Evolutionary conservation across 2,888 invertebrate genomes (phyloP), one percentile per base, ranked within the genome.

Genomic region (Pyrocoelia pectoralis): DNA sequence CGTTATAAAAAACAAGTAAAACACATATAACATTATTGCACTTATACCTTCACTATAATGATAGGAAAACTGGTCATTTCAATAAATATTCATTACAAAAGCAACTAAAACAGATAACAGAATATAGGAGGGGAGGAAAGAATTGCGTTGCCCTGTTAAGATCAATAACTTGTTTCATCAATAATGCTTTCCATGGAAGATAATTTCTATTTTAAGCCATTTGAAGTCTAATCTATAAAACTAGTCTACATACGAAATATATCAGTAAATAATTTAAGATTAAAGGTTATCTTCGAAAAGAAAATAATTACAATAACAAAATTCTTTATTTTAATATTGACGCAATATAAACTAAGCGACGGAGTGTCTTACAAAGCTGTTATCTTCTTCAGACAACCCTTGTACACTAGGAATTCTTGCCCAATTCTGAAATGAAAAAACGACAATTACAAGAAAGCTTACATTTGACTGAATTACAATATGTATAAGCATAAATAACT

Each of bases 401-500:
- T 79, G 77, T 15, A 72, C 65, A 59, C 86, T 83, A 0, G 89
- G 89, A 9, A 88, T 83, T 68, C 87, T 84, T 2, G 86, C 87
- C 5, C 85, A 76, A 76, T 90, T 90, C 90, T 90, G 78, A 8
- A 85, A 84, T 55, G 67, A 68, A 62, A 63, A 28, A 41, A 51
- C 8, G 13, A 4, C 13, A n/a, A n/a, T n/a, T n/a, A n/a, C n/a
- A n/a, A n/a, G n/a, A n/a, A n/a, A n/a, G n/a, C n/a, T n/a, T n/a
- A n/a, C n/a, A n/a, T n/a, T n/a, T n/a, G n/a, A n/a, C n/a, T n/a
- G n/a, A n/a, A n/a, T n/a, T n/a, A n/a, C n/a, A n/a, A n/a, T n/a
- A n/a, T n/a, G n/a, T n/a, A n/a, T n/a, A n/a, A n/a, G n/a, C n/a
- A n/a, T n/a, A n/a, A n/a, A n/a, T n/a, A n/a, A n/a, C n/a, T n/a